Evolutionary conservation across 2,797 vertebrate genomes (phyloP), one percentile per base, ranked within the genome.

Genomic region (Aldrovandia affinis): DNA sequence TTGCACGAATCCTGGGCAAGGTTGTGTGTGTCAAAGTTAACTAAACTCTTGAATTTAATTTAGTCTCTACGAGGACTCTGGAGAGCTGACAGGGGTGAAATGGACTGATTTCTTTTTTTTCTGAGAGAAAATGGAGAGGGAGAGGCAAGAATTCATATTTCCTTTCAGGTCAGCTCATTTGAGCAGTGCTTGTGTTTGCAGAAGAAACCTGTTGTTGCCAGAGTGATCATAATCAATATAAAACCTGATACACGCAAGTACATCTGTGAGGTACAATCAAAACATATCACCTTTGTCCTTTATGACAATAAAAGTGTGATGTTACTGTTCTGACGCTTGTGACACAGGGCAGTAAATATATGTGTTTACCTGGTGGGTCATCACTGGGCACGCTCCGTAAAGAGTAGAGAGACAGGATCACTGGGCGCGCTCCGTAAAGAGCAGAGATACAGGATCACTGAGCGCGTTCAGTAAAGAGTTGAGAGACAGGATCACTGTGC

Each of bases 11-110:
- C 61, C 82, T 52, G 52, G 77, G 84, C 81, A 78, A 33, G 79
- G 63, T 25, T 15, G 50, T 68, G 68, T 5, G n/a, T 85, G 88
- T 90, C 86, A 88, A 84, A 87, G 81, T 82, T 81, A 78, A 86
- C 81, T 83, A 84, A 89, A 90, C 88, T 80, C 75, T 79, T 4
- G 1, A 83, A 81, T 82, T 88, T 36, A n/a, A 28, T 63, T 63
- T n/a, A 25, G 22, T 63, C 59, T 6, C 47, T 50, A 50, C 12
- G 25, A 63, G 22, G 59, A 28, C 59, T 28, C 59, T 25, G 25
- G 2, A 63, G 59, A 63, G 22, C 25, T 50, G 47, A 50, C 47
- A 50, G 47, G 6, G 47, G 12, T 50, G 47, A 50, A 50, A 50
- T 50, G 12, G 47, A 12, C 47, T 50, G 12, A n/a, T n/a, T n/a